Percentiles rank a stretch among this genome's conserved stretches.
phyloP scores from a whole-genome alignment of 30 jellyfish, hydroid and myxozoan genomes.

The Aurelia coerulea region DNA sequence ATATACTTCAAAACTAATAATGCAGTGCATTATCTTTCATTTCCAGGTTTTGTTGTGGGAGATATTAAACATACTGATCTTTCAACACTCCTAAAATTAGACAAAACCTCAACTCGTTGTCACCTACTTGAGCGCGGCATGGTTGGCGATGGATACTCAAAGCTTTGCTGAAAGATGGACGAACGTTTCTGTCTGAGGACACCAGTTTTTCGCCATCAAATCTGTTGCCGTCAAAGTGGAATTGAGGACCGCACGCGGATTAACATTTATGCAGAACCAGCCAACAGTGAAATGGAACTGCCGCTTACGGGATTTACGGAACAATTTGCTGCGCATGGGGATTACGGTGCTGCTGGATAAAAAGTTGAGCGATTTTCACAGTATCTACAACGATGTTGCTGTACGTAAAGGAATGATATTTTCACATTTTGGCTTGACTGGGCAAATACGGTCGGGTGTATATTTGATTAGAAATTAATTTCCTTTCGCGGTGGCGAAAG shows the following conservation, averaged over 20 bases:
- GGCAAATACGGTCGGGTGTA: conserved; percentile 51
- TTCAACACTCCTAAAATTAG: conserved; percentile 39
- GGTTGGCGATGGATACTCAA: conserved; percentile 2
- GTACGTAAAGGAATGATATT: conserved; percentile 3
- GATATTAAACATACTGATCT: conserved; percentile 21
- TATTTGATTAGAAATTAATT: conserved; percentile 38
- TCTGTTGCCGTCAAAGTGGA: no score
- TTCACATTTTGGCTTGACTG: conserved; percentile 31
- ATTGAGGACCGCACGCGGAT: no score
- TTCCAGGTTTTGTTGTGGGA: conserved; percentile 67
- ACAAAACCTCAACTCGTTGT: conserved; percentile 44
- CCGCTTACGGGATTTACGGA: no score
- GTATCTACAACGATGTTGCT: no score
- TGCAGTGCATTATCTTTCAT: conserved; percentile 24
- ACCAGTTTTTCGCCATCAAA: no score
- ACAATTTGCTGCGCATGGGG: no score
- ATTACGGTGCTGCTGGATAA: no score
- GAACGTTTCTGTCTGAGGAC: neutral
- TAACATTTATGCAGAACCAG: no score
- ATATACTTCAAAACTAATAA: conserved; percentile 55
- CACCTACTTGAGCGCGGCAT: conserved; percentile 24
- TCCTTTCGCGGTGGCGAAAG: conserved; percentile 23
- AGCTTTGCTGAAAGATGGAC: conserved; percentile 31
- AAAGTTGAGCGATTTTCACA: no score
- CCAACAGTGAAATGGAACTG: no score